Percentiles rank a stretch among this genome's conserved stretches.
Evolutionary conservation across 1,140 invertebrate genomes (phyloP).

Genomic region (Aphis gossypii): DNA sequence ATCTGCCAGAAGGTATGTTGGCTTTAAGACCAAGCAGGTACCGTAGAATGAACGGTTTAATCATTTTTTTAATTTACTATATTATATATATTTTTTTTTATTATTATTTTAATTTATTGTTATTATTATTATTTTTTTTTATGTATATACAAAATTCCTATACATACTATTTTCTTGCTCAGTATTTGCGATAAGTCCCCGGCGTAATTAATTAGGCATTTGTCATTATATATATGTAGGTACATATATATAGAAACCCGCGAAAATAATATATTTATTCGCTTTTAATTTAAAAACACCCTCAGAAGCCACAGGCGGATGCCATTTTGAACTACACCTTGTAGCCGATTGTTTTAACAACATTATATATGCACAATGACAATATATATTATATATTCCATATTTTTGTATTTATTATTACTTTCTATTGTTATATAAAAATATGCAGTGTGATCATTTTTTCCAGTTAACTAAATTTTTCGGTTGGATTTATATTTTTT

Average conservation of each 20-base stretch:
- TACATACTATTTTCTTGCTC: conserved; percentile 45
- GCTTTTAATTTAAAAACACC: conserved; percentile 48
- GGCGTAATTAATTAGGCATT: conserved; percentile 45
- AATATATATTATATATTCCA: background rate
- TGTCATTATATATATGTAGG: background rate
- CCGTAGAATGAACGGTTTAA: conserved; percentile 48
- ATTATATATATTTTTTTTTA: background rate
- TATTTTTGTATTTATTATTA: background rate
- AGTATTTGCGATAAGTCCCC: conserved; percentile 26
- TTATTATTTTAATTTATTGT: background rate
- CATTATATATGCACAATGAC: conserved; percentile 23
- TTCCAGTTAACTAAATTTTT: background rate
- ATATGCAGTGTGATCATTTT: background rate
- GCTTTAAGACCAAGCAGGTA: conserved; percentile 51
- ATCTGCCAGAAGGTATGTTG: conserved; percentile 57
- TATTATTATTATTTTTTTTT: background rate
- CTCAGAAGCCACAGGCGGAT: conserved; percentile 23
- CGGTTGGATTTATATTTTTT: background rate
- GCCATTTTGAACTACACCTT: conserved; percentile 41
- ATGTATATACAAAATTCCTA: conserved; percentile 4
- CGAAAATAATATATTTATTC: conserved; percentile 44
- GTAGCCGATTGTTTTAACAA: conserved; percentile 40
- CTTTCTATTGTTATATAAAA: background rate
- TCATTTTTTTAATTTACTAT: background rate
- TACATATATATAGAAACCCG: conserved; percentile 38